Base-by-base conservation (phyloP, 2,113 vertebrate species). In the Eulacestoma nigropectus region DNA sequence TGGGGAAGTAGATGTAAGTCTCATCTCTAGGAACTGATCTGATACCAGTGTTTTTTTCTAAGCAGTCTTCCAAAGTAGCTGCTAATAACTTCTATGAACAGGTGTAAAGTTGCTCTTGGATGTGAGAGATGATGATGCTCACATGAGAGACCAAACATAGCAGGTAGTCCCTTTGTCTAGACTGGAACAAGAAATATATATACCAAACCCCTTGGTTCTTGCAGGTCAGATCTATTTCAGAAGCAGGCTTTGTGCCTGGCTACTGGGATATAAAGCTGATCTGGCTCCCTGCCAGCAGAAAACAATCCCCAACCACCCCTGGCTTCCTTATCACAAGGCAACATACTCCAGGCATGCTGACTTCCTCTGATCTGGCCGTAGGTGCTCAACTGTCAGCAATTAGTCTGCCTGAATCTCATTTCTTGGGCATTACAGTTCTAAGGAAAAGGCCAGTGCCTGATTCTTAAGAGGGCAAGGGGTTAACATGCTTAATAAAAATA, bases 401-500 rank as follows among this genome's bases (percentile, higher is more conserved):
- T 84, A 81, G 46, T 49, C 64, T 73, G 93, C 90, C 84, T 93
- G 70, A 79, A 65, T 96, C 53, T 83, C 33, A 76, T 94, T 96
- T 95, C 57, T 87, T 62, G 82, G 87, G 73, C 64, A 47, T 87
- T 82, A 65, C 2, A 53, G 49, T 82, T 89, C 57, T 56, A 77
- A 63, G 47, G 42, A 39, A 75, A 49, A 63, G 97, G 88, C 62
- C 75, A 53, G 64, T 81, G 68, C 42, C 81, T 92, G 65, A 96
- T 83, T 92, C 44, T 95, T 81, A 84, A 89, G 68, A 81, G 75
- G 88, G 73, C 85, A 82, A 46, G 64, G 93, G 84, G 96, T 93
- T 96, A 98, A 97, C 87, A 72, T 83, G 41, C 79, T 96, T 92
- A 95, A 92, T 96, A 91, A 95, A 90, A 97, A 84, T 91, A 39